phyloP scores from a whole-genome alignment of 64 coral and sea anemone species.

The Acropora yongei region DNA sequence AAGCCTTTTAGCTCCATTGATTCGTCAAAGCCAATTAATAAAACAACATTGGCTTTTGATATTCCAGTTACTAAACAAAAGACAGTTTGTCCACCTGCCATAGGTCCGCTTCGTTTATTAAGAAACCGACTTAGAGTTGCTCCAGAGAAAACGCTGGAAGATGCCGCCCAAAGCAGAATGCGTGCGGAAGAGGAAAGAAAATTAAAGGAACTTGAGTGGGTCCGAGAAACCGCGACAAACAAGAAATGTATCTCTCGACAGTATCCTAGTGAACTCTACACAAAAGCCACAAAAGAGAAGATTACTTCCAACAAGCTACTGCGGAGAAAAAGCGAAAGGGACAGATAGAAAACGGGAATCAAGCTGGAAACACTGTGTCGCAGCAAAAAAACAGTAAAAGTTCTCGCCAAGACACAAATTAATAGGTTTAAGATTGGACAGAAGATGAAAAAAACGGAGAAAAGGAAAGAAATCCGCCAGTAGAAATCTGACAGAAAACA shows the following conservation, averaged over 20 bases:
- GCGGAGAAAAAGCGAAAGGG: slow-evolving; percentile 3
- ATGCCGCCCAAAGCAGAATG: background rate
- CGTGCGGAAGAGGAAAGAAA: slow-evolving; percentile 33
- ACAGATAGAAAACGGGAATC: background rate
- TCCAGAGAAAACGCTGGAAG: background rate
- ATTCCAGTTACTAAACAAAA: slow-evolving; percentile 7
- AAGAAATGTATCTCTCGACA: background rate
- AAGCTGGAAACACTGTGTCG: background rate
- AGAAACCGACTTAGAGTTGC: background rate
- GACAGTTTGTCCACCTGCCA: background rate
- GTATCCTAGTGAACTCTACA: background rate
- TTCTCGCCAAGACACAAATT: background rate
- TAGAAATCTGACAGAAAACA: slow-evolving; percentile 7
- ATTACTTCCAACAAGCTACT: slow-evolving; percentile 4
- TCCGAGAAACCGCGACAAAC: background rate
- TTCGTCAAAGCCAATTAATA: background rate
- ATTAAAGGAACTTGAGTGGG: slow-evolving; percentile 2
- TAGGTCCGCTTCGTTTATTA: background rate
- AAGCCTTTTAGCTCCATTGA: background rate
- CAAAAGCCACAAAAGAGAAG: background rate
- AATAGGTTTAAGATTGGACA: background rate
- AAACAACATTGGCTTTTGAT: slow-evolving; percentile 7
- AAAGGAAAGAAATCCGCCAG: background rate
- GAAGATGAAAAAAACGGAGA: background rate
- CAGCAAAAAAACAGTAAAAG: background rate